Evolutionary conservation across 2,888 invertebrate genomes (phyloP).

Genomic region (Epinotia bilunana): DNA sequence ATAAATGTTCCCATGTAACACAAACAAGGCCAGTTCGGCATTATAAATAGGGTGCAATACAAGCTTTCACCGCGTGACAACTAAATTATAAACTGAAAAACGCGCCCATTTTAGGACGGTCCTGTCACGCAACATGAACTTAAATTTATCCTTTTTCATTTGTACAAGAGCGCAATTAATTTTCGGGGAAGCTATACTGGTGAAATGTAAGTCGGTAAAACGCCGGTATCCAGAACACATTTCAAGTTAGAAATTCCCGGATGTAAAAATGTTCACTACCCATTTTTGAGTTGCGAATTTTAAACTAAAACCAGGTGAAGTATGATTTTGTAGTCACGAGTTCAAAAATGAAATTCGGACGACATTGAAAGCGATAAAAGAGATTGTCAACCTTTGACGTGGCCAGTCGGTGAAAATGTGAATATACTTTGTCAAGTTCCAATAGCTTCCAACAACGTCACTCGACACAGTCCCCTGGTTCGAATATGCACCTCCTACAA

Average conservation of each 20-base stretch:
- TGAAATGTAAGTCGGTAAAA: neutral
- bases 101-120: slow-evolving; percentile 47
- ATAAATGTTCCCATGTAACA: neutral
- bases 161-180: neutral
- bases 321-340: neutral
- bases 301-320: neutral
- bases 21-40: slow-evolving; percentile 1
- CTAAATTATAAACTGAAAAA: slow-evolving; percentile 3
- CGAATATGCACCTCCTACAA: too few relatives aligned
- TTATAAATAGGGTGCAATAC: slow-evolving; percentile 7
- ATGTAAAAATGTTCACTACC: too few relatives aligned
- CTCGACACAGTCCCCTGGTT: too few relatives aligned
- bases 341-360: neutral
- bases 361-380: neutral
- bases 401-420: neutral
- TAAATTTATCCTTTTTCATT: neutral
- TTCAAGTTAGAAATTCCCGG: too few relatives aligned
- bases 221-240: too few relatives aligned
- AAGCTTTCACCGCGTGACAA: slow-evolving; percentile 6
- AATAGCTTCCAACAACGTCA: too few relatives aligned
- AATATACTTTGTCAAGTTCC: too few relatives aligned
- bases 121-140: slow-evolving; percentile 49
- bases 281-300: too few relatives aligned
- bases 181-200: neutral
- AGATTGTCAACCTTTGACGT: neutral